A percentile compares a stretch with the other conserved stretches of the same genome.
Conservation (phyloP, 2,113 vertebrate genomes). For the Cyprinodon tularosa region DNA sequence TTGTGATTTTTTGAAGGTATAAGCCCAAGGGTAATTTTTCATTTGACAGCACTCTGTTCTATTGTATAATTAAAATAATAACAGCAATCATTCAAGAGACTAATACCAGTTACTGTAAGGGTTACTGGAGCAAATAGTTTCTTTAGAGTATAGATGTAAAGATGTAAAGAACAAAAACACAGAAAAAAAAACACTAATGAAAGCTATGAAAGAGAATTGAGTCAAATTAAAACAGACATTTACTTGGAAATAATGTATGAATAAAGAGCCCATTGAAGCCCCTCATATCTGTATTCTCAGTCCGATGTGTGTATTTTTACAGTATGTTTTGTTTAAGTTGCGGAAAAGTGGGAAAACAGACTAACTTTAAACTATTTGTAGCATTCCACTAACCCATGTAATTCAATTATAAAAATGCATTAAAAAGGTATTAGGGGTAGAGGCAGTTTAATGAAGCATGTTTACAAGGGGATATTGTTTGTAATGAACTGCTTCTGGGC, state of each 20-base stretch:
- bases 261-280: conserved; percentile 43
- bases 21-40: conserved; percentile 14
- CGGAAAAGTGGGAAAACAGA: conserved; percentile 11
- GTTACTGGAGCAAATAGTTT: conserved; percentile 13
- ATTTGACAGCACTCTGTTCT: conserved; percentile 4
- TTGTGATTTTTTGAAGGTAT: conserved; percentile 16
- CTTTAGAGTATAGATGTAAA: neutral
- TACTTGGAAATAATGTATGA: conserved; percentile 31
- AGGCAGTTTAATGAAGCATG: conserved; percentile 85
- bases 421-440: conserved; percentile 86
- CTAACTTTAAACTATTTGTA: conserved; percentile 75
- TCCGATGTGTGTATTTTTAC: conserved; percentile 42
- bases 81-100: conserved; percentile 28
- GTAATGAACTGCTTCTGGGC: conserved; percentile 81
- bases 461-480: conserved; percentile 84
- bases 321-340: conserved; percentile 45
- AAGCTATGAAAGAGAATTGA: conserved; percentile 12
- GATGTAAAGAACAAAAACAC: conserved; percentile 2
- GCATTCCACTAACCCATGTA: conserved; percentile 82
- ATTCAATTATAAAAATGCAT: conserved; percentile 88
- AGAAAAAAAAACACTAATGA: conserved; percentile 9
- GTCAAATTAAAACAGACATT: conserved; percentile 54
- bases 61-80: conserved; percentile 39
- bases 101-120: conserved; percentile 8
- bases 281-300: conserved; percentile 47